A percentile compares a stretch with the other conserved stretches of the same genome.
phyloP scores from a whole-genome alignment of 2,113 vertebrate species.

The Thomomys bottae region DNA sequence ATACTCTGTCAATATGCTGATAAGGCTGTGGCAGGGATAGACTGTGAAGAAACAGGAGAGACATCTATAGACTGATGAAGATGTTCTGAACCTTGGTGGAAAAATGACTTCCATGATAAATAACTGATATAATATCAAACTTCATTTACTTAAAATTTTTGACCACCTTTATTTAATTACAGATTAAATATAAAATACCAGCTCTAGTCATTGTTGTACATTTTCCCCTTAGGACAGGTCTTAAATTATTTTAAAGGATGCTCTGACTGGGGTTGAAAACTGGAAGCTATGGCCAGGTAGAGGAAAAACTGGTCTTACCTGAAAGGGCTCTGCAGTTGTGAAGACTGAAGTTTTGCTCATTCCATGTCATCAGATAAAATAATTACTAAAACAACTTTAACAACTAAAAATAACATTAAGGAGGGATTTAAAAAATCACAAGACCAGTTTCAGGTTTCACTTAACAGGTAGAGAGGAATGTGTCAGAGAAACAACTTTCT shows the following conservation, averaged over 20 bases:
- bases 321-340: not conserved
- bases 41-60: not conserved
- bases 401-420: constrained; percentile 1
- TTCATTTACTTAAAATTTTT: not conserved
- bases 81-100: not conserved
- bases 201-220: not conserved
- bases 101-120: not conserved
- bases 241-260: not conserved
- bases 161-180: constrained; percentile 1
- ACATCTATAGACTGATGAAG: not conserved
- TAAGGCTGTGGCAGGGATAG: not conserved
- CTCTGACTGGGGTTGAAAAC: not conserved
- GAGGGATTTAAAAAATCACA: not conserved
- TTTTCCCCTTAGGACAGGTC: not conserved
- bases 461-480: not conserved
- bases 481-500: not conserved
- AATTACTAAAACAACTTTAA: constrained; percentile 6
- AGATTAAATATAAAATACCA: not conserved
- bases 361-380: not conserved
- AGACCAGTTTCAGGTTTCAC: not conserved
- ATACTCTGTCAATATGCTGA: no score
- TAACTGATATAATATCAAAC: constrained; percentile 13
- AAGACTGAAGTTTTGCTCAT: not conserved
- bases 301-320: not conserved
- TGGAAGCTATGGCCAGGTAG: not conserved